Base-by-base conservation (phyloP, 2,113 vertebrate genomes). In the Furnarius figulus region DNA sequence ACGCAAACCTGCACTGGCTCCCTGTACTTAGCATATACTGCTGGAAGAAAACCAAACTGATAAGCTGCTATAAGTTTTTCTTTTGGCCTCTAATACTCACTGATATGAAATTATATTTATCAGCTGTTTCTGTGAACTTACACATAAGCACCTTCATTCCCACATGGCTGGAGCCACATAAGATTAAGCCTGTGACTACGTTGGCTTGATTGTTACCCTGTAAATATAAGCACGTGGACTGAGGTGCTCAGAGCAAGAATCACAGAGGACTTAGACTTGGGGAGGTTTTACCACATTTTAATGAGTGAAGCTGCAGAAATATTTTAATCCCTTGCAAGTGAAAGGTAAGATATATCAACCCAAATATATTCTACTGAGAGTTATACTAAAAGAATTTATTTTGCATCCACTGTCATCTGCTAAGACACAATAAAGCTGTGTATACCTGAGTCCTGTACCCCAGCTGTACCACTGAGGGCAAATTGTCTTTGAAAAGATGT, bases 21-120 rank as follows among this genome's bases (percentile, higher is more conserved):
- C 37, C 50, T 27, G 14, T 8, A 9, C 1, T 0, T 23, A 17
- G 8, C 24, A 21, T 3, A 0, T 15, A 3, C 33, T 71, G 24
- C 50, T 65, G 1, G 35, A 31, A 63, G 72, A 58, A 76, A 66
- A 17, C 31, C 4, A 6, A 23, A 21, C 8, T 9, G 31, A 46
- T 30, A 65, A 73, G 19, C 21, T 65, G 3, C 6, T 33, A 7
- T 18, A 33, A 86, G 39, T 2, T 76, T 53, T 80, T 55, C 15
- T 35, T 75, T 49, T 52, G 5, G 5, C 17, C 17, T 37, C 18
- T 62, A 62, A 28, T 22, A 39, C 8, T 84, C 63, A 52, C 31
- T 40, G 9, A 22, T 24, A 76, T 19, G 37, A 90, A 89, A 78
- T n/a, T 22, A 8, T n/a, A 24, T 79, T 88, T 90, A 61, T 73